Conservation (phyloP, 2,888 invertebrate species). For the Leptura quadrifasciata region DNA sequence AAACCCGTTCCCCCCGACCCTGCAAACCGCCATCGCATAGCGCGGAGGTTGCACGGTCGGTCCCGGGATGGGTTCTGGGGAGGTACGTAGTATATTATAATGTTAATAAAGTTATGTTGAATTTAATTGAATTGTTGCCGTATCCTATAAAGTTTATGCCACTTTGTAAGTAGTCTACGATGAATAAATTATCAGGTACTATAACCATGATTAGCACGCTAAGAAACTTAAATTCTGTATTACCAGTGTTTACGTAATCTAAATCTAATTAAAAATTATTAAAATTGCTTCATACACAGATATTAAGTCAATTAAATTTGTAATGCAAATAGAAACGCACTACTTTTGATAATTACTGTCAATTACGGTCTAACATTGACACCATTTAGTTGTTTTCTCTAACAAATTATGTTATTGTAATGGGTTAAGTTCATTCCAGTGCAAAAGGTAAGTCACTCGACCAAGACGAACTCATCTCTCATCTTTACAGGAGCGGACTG, state of each 20-base stretch:
- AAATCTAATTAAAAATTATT: background rate
- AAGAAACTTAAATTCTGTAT: background rate
- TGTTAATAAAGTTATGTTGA: too few species aligned
- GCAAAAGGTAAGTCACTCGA: background rate
- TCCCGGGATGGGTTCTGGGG: too few species aligned
- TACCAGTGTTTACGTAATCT: background rate
- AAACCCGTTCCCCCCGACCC: too few species aligned
- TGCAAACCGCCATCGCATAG: too few species aligned
- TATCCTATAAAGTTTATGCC: too few species aligned
- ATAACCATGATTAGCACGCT: background rate
- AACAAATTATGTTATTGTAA: background rate
- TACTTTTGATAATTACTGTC: constrained; percentile 10
- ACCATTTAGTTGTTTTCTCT: background rate
- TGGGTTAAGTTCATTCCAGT: background rate
- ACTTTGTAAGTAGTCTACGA: background rate
- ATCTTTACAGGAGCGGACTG: background rate
- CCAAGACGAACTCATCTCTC: background rate
- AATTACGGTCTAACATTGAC: constrained; percentile 26
- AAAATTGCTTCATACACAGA: background rate
- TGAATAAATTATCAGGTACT: background rate
- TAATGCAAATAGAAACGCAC: background rate
- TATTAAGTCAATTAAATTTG: background rate
- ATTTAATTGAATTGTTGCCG: too few species aligned
- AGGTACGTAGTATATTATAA: too few species aligned
- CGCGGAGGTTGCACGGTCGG: too few species aligned